A percentile compares a stretch with the other conserved stretches of the same genome.
Conservation (phyloP, 2,797 vertebrate species). For the Pogoniulus pusillus region DNA sequence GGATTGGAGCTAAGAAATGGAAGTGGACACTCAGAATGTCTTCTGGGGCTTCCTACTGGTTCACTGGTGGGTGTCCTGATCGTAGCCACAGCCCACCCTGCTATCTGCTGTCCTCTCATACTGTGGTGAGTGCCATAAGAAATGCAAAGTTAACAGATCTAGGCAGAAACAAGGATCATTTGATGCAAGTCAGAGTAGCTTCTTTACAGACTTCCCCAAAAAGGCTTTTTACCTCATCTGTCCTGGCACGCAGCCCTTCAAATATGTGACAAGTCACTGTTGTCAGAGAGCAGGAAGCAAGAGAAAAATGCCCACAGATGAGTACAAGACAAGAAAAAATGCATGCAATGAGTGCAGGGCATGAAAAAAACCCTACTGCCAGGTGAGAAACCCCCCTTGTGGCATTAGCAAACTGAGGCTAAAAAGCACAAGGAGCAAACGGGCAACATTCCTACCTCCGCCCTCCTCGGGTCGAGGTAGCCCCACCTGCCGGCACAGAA, state of each 20-base stretch:
- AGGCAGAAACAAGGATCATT: background rate
- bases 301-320: background rate
- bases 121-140: slow-evolving; percentile 1
- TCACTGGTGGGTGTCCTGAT: slow-evolving; percentile 43
- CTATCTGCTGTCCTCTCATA: background rate
- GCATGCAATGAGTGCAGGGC: too few species aligned
- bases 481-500: background rate
- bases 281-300: background rate
- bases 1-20: slow-evolving; percentile 25
- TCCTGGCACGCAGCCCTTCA: background rate
- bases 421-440: background rate
- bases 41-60: slow-evolving; percentile 22
- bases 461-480: background rate
- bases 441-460: background rate
- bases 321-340: too few species aligned
- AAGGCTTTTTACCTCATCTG: background rate
- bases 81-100: background rate
- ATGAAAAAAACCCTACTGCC: too few species aligned
- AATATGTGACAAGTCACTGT: background rate
- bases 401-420: background rate
- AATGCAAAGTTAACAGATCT: background rate
- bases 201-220: background rate
- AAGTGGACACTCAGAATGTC: background rate
- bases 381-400: too few species aligned
- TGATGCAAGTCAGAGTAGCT: background rate